These are phyloP conservation scores for Phocides pigmalion DNA, from an alignment of 1,140 invertebrate species.

Conservation along the genomic window DNA sequence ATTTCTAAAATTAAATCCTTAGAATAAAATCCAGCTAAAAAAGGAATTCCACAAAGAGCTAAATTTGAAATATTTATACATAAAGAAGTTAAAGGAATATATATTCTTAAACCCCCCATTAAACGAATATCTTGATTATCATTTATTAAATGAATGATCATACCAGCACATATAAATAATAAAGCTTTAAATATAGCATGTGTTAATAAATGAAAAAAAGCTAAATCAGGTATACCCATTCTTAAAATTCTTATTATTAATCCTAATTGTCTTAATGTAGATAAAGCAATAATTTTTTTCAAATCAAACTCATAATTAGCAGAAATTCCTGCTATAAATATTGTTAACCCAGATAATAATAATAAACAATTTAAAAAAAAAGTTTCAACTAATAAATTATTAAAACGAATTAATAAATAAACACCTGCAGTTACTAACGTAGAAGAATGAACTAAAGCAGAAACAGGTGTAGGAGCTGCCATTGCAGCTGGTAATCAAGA, in stretches of 20 bases:
- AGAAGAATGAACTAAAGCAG: constrained; percentile 90
- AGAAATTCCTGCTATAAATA: constrained; percentile 63
- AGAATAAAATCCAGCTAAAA: constrained; percentile 87
- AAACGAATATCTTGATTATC: constrained; percentile 87
- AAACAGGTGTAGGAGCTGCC: constrained; percentile 66
- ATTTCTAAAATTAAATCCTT: constrained; percentile 87
- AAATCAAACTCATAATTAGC: constrained; percentile 87
- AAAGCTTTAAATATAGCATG: constrained; percentile 55
- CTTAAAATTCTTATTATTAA: constrained; percentile 86
- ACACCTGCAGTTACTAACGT: constrained; percentile 89
- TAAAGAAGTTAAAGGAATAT: constrained; percentile 48
- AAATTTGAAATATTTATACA: constrained; percentile 57
- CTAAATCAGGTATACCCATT: constrained; percentile 42
- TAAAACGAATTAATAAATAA: constrained; percentile 88
- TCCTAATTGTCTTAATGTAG: constrained; percentile 88
- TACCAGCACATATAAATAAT: constrained; percentile 49
- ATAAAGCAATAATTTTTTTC: constrained; percentile 89
- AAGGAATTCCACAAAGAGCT: constrained; percentile 73
- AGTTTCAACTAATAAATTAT: constrained; percentile 41
- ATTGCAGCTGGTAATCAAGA: constrained; percentile 88
- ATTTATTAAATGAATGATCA: constrained; percentile 85
- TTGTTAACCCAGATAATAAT: constrained; percentile 21
- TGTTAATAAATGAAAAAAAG: constrained; percentile 68
- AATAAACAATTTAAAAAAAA: constrained; percentile 18
- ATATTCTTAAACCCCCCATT: constrained; percentile 65